phyloP scores from a whole-genome alignment of 1,140 invertebrate genomes.

The Drosophila ironensis region DNA sequence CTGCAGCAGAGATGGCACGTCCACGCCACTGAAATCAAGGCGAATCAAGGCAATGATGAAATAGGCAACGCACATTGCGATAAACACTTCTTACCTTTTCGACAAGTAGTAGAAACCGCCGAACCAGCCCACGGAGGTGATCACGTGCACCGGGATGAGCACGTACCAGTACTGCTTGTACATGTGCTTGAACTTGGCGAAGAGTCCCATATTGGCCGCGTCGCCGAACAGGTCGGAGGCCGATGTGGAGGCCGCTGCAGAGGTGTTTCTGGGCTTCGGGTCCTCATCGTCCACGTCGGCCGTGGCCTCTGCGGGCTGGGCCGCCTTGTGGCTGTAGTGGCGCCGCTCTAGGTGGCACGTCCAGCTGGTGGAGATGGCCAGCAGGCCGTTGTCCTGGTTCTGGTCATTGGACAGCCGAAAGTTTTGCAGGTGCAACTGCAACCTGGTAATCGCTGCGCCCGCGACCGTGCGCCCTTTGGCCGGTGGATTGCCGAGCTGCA shows the following conservation, averaged over 20 bases:
- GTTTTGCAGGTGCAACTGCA: too few relatives aligned
- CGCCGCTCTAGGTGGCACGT: too few relatives aligned
- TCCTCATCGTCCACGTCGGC: not conserved
- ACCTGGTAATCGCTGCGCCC: too few relatives aligned
- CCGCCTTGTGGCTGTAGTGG: constrained; percentile 13
- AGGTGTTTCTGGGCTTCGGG: constrained; percentile 39
- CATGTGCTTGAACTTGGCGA: constrained; percentile 94
- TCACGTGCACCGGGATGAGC: constrained; percentile 92
- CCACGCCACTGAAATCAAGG: constrained; percentile 86
- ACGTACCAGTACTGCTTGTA: constrained; percentile 98
- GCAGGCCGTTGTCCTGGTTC: too few relatives aligned
- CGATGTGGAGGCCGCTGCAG: constrained; percentile 34
- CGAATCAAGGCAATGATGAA: not conserved
- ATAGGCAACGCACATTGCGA: not conserved
- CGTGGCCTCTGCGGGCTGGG: not conserved
- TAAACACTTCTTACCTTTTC: constrained; percentile 87
- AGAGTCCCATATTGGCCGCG: constrained; percentile 83
- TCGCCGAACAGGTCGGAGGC: constrained; percentile 73
- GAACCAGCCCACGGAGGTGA: constrained; percentile 93
- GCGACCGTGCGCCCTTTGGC: too few relatives aligned
- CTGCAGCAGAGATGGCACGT: constrained; percentile 90
- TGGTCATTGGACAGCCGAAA: too few relatives aligned
- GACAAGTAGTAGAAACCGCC: constrained; percentile 92
- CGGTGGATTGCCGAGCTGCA: too few relatives aligned
- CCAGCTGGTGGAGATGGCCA: too few relatives aligned